These are phyloP conservation scores for Salminus brasiliensis DNA, from an alignment of 2,113 vertebrate genomes.

Conservation along the genomic window DNA sequence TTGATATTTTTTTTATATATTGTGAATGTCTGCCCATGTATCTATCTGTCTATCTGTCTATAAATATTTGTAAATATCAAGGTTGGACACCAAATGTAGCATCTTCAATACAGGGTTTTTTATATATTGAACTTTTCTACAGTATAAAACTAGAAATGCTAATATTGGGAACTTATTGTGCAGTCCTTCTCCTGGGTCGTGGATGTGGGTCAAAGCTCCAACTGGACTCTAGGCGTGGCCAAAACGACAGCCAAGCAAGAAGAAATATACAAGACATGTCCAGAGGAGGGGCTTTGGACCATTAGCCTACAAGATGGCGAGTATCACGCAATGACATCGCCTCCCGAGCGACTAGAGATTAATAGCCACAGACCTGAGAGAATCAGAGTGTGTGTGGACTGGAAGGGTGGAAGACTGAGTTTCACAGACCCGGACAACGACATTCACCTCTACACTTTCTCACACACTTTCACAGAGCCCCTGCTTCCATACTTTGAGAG, in stretches of 20 bases:
- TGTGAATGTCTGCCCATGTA: too few relatives aligned
- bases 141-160: too few relatives aligned
- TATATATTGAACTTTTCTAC: too few relatives aligned
- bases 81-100: too few relatives aligned
- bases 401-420: constrained; percentile 28
- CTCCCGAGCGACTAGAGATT: background rate
- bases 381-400: constrained; percentile 48
- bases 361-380: background rate
- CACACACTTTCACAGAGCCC: constrained; percentile 36
- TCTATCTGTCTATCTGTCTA: too few relatives aligned
- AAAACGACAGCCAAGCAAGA: background rate
- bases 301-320: constrained; percentile 45
- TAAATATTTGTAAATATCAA: too few relatives aligned
- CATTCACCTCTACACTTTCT: constrained; percentile 43
- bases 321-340: constrained; percentile 43
- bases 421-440: constrained; percentile 38
- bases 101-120: too few relatives aligned
- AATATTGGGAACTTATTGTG: too few relatives aligned
- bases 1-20: too few relatives aligned
- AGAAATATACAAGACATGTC: constrained; percentile 39
- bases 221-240: constrained; percentile 54
- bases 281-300: constrained; percentile 56
- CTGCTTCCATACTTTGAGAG: constrained; percentile 54
- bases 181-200: background rate
- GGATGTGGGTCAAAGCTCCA: constrained; percentile 20